phyloP scores from a whole-genome alignment of 2,113 vertebrate species.

The Melozone crissalis region DNA sequence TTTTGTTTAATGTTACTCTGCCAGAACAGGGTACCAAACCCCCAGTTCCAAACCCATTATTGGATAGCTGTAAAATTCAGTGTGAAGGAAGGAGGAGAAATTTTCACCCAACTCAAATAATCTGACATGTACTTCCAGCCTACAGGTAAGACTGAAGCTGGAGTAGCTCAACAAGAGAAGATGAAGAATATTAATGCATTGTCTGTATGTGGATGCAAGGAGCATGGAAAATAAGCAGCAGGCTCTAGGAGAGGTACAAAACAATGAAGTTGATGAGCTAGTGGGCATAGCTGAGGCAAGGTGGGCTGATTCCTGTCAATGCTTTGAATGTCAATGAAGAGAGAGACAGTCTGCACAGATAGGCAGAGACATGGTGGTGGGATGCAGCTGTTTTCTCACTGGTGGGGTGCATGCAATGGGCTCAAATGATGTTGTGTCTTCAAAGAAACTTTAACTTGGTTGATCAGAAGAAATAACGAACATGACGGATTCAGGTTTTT shows the following conservation, averaged over 20 bases:
- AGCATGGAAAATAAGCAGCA: constrained; percentile 37
- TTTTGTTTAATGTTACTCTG: background rate
- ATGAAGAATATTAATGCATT: constrained; percentile 11
- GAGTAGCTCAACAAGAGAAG: background rate
- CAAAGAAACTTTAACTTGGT: background rate
- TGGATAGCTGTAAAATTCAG: background rate
- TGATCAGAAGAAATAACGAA: background rate
- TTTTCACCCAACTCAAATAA: constrained; percentile 11
- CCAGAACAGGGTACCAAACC: background rate
- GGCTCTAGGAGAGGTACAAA: background rate
- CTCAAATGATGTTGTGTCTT: background rate
- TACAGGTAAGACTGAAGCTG: background rate
- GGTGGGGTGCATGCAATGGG: background rate
- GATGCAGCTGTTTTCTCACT: background rate
- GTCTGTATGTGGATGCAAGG: background rate
- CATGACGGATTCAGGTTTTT: background rate
- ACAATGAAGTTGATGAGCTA: background rate
- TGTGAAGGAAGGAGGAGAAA: background rate
- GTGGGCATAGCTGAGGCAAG: background rate
- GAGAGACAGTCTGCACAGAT: background rate
- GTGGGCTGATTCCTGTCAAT: background rate
- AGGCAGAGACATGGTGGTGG: background rate
- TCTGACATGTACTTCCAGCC: background rate
- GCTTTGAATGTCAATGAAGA: background rate
- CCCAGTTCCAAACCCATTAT: background rate